These are phyloP conservation scores for Dolichotis patagonum DNA, from an alignment of 2,113 vertebrate species.

Conservation along the genomic window DNA sequence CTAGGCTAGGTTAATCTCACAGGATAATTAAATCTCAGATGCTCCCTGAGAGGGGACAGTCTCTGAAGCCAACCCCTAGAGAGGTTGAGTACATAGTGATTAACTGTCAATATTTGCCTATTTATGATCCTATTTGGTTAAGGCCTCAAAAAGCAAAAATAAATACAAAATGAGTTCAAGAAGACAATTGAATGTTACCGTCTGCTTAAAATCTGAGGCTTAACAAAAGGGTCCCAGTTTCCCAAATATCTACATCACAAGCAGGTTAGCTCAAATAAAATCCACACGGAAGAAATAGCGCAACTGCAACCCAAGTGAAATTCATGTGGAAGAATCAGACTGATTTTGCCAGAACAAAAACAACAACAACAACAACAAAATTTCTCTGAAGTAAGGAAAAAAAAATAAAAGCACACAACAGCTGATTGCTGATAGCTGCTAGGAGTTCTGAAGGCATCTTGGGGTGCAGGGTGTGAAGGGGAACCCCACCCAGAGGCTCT, in stretches of 20 bases:
- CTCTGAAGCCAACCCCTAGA: background rate
- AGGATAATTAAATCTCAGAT: background rate
- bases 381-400: background rate
- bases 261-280: background rate
- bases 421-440: too few relatives aligned
- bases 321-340: background rate
- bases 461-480: rapidly evolving
- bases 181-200: background rate
- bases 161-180: background rate
- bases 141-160: background rate
- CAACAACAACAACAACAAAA: background rate
- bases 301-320: background rate
- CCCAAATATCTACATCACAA: background rate
- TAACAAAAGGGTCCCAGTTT: background rate
- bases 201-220: background rate
- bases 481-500: background rate
- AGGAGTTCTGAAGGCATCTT: rapidly evolving
- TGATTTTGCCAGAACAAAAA: background rate
- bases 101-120: background rate
- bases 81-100: background rate
- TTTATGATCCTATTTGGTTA: background rate
- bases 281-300: background rate
- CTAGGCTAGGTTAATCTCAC: background rate
- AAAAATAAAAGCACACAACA: background rate
- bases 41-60: background rate